These are phyloP conservation scores for Zosterops hypoxanthus DNA, from an alignment of 2,113 vertebrate genomes.

Conservation along the genomic window DNA sequence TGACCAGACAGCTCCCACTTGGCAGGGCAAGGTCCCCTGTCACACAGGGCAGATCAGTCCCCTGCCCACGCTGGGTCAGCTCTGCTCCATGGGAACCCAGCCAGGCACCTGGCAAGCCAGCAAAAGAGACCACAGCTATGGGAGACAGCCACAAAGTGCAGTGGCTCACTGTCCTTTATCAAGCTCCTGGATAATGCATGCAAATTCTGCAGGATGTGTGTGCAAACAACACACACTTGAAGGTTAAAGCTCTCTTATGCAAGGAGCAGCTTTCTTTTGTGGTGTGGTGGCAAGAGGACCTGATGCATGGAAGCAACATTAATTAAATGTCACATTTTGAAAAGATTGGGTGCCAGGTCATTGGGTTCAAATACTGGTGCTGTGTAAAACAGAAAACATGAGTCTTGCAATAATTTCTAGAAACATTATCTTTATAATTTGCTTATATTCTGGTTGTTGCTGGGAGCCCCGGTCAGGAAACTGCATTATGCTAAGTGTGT, in stretches of 20 bases:
- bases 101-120: neutral
- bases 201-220: neutral
- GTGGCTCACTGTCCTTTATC: neutral
- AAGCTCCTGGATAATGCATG: neutral
- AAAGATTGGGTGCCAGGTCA: neutral
- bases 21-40: neutral
- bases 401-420: neutral
- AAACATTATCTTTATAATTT: neutral
- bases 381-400: neutral
- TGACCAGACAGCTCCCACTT: neutral
- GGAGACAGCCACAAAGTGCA: neutral
- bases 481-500: neutral
- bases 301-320: neutral
- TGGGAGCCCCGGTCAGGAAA: neutral
- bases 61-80: neutral
- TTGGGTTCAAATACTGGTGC: neutral
- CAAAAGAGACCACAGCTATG: neutral
- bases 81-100: neutral
- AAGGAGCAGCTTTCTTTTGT: neutral
- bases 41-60: neutral
- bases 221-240: neutral
- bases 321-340: slow-evolving; percentile 25
- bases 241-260: neutral
- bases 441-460: neutral
- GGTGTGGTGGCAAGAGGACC: neutral